phyloP scores from a whole-genome alignment of 2,113 vertebrate genomes.

The Dicerorhinus sumatrensis region DNA sequence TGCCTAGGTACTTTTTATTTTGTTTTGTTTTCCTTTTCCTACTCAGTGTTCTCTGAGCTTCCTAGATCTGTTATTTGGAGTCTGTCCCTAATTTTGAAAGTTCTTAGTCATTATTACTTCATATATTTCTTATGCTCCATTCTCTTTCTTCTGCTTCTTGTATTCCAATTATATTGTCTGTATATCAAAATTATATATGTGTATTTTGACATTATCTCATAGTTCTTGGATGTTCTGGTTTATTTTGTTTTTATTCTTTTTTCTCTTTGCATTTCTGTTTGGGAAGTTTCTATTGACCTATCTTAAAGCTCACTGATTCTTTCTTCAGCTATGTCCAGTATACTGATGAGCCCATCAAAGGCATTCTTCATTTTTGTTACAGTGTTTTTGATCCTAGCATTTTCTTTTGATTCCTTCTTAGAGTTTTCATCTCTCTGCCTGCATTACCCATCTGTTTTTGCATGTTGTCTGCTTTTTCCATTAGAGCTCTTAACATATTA shows the following conservation, averaged over 20 bases:
- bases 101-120: background rate
- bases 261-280: background rate
- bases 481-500: background rate
- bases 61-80: background rate
- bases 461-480: background rate
- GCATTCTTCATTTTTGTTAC: background rate
- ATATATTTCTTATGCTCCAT: slow-evolving; percentile 33
- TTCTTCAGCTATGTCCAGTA: background rate
- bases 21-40: background rate
- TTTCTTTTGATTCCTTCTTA: background rate
- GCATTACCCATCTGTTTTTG: background rate
- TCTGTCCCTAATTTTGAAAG: background rate
- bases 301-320: background rate
- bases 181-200: background rate
- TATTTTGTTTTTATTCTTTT: background rate
- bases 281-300: background rate
- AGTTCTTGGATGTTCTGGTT: background rate
- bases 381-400: background rate
- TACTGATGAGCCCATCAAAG: background rate
- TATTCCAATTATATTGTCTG: background rate
- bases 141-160: background rate
- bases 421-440: background rate
- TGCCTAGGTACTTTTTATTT: background rate
- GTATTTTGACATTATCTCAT: background rate
- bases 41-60: background rate